Evolutionary conservation across 2,113 vertebrate genomes (phyloP).

Genomic region (Chloropsis hardwickii): DNA sequence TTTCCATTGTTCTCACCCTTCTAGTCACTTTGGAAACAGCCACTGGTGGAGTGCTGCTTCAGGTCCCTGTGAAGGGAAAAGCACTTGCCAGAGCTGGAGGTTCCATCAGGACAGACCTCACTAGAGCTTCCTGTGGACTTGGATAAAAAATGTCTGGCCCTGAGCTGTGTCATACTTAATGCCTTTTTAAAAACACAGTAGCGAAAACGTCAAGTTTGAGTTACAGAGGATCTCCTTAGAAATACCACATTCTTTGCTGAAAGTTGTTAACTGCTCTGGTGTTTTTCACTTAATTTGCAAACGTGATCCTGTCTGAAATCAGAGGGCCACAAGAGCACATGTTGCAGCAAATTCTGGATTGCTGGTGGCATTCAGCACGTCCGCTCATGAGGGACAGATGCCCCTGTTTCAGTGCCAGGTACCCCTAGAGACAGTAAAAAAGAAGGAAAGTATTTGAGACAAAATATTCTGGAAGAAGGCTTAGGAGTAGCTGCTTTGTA

Average conservation of each 20-base stretch:
- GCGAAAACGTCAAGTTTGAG: background rate
- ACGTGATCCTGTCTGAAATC: background rate
- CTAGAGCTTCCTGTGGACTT: background rate
- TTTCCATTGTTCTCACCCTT: background rate
- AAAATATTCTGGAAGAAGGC: background rate
- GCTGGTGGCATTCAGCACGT: background rate
- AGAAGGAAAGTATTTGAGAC: background rate
- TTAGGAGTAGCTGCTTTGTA: background rate
- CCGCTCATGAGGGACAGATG: background rate
- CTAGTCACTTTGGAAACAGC: background rate
- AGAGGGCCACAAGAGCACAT: background rate
- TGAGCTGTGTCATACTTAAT: background rate
- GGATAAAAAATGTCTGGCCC: background rate
- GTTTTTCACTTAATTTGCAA: background rate
- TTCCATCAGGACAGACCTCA: background rate
- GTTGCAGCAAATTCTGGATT: background rate
- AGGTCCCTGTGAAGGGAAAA: background rate
- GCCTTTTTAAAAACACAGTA: background rate
- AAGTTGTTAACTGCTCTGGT: background rate
- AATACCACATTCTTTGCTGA: background rate
- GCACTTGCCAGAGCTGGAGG: background rate
- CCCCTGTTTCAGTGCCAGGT: background rate
- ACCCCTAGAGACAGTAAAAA: background rate
- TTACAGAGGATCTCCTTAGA: background rate
- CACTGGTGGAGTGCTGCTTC: fast-evolving